Base-by-base conservation (phyloP, 2,113 vertebrate species). In the Neolamprologus hecqui region DNA sequence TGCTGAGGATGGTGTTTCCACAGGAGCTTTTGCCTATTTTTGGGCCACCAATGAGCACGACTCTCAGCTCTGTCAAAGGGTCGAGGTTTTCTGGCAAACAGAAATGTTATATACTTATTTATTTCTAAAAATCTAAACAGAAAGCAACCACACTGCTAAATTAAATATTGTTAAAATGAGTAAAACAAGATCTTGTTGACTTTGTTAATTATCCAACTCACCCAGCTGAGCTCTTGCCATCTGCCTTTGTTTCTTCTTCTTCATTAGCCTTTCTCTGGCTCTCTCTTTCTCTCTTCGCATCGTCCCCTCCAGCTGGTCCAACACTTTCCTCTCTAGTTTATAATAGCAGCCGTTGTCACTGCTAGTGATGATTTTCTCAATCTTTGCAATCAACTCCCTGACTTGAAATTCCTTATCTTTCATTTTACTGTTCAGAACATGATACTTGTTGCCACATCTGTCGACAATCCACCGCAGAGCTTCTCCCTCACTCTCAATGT, bases 11-110 rank as follows among this genome's bases (percentile, higher is more conserved):
- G 75, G 95, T 95, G 92, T 95, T 95, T 49, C 92, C 95, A 86
- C 93, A 92, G 1, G 94, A 96, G 80, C 94, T 96, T 86, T 95
- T 96, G 8, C 95, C 96, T 3, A 90, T 90, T 89, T 93, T 92
- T 8, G 84, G 81, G 83, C 87, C 87, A 1, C 95, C 93, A 9
- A 95, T 14, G 1, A 96, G 90, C 4, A 95, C 82, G 0, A 96
- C 2, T 65, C 86, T 94, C 40, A 96, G 5, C 9, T 92, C 84
- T 51, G 83, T 37, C 3, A 87, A 82, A 12, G 79, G 84, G 4
- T 14, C 1, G 9, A 91, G 51, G 35, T 88, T 88, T 57, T 89
- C 96, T 96, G 92, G 81, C 6, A 81, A 28, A 73, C 12, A 77
- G 54, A 82, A 33, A 26, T 53, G 82, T 5, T 35, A 9, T 4